Percentiles rank a stretch among this genome's conserved stretches.
phyloP scores from a whole-genome alignment of 2,797 vertebrate species.

The Craterocephalus amniculus region DNA sequence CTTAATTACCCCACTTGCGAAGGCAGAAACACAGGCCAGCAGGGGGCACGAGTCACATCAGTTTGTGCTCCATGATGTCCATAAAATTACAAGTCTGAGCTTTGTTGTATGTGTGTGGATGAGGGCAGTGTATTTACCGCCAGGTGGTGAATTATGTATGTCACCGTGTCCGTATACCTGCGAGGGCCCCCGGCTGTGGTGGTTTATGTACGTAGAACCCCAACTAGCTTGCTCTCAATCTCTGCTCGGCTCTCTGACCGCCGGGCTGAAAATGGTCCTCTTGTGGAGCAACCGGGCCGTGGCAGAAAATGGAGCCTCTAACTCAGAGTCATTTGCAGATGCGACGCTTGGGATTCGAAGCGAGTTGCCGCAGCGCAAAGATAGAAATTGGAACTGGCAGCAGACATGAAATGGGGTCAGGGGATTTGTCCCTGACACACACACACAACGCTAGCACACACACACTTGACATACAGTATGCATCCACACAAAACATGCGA shows the following conservation, averaged over 20 bases:
- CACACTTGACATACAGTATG: slow-evolving; percentile 26
- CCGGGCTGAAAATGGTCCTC: slow-evolving; percentile 77
- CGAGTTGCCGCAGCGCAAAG: slow-evolving; percentile 77
- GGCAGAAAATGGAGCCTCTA: slow-evolving; percentile 89
- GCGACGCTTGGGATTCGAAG: slow-evolving; percentile 84
- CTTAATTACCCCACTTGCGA: slow-evolving; percentile 90
- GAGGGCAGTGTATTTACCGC: slow-evolving; percentile 48
- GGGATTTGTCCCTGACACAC: slow-evolving; percentile 70
- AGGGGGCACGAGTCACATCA: slow-evolving; percentile 74
- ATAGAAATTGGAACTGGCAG: slow-evolving; percentile 83
- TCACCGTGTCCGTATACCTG: slow-evolving; percentile 51
- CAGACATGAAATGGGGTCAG: slow-evolving; percentile 80
- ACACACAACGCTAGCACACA: slow-evolving; percentile 31
- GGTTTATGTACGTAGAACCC: slow-evolving; percentile 70
- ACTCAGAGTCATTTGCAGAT: slow-evolving; percentile 84
- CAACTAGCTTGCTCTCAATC: slow-evolving; percentile 73
- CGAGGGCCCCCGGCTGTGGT: slow-evolving; percentile 65
- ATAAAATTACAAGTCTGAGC: slow-evolving; percentile 18
- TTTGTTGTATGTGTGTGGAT: slow-evolving; percentile 34
- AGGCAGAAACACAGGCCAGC: slow-evolving; percentile 76
- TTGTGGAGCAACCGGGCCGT: slow-evolving; percentile 78
- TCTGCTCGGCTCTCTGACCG: slow-evolving; percentile 62
- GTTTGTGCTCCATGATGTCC: slow-evolving; percentile 28
- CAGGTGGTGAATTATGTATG: slow-evolving; percentile 61
- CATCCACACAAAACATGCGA: slow-evolving; percentile 24